A percentile compares a stretch with the other conserved stretches of the same genome.
These are phyloP conservation scores for Sardina pilchardus DNA, from an alignment of 2,113 vertebrate genomes.

Conservation along the genomic window DNA sequence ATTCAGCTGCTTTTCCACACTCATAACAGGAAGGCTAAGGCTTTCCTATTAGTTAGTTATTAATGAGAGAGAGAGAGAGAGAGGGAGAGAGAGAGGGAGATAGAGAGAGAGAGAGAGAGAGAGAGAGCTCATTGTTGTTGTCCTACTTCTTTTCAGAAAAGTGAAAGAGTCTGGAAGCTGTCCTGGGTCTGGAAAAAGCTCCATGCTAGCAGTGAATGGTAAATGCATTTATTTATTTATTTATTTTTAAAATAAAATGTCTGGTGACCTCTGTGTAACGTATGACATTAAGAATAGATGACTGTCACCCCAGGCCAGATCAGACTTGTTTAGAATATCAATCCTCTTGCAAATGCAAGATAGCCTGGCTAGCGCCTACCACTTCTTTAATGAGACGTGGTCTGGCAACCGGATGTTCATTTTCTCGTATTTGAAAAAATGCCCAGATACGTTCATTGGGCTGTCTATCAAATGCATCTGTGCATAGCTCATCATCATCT, in stretches of 20 bases:
- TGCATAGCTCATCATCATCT: no score
- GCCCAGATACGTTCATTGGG: no score
- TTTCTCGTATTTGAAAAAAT: no score
- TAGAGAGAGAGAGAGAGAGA: no score
- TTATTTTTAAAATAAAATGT: background rate
- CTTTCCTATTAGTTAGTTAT: background rate
- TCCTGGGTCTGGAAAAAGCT: constrained; percentile 50
- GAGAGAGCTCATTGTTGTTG: background rate
- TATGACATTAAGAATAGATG: background rate
- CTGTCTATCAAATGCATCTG: no score
- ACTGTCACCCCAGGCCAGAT: background rate
- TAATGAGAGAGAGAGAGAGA: background rate
- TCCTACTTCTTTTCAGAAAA: constrained; percentile 43
- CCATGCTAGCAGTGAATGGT: constrained; percentile 56
- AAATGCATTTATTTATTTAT: background rate
- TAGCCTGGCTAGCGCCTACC: no score
- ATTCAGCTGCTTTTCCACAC: background rate
- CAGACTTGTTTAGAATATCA: background rate
- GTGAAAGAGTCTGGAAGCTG: constrained; percentile 56
- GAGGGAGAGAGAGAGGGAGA: background rate
- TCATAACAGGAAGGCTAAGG: background rate
- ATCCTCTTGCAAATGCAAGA: background rate
- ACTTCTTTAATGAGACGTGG: no score
- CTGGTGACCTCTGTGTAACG: background rate
- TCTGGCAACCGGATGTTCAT: no score